Base-by-base conservation (phyloP, 2,113 vertebrate genomes). In the Phaetusa simplex region DNA sequence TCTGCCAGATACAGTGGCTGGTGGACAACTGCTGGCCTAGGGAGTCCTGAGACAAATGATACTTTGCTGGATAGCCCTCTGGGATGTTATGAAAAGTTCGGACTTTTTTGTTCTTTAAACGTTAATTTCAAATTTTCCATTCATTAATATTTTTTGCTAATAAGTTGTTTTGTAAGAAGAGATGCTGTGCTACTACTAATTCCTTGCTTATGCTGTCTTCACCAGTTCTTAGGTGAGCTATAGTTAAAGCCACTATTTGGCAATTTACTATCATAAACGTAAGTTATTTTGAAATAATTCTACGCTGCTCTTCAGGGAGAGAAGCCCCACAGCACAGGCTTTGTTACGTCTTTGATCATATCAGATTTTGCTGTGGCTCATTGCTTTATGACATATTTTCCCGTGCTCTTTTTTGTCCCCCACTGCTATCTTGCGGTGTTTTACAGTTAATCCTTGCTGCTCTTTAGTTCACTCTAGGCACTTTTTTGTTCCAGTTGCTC, bases 341-440 rank as follows among this genome's bases (percentile, higher is more conserved):
- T 97, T 95, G 78, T 90, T 59, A 40, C 86, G 42, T 93, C 91
- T 86, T 95, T 88, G 86, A 91, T 96, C 56, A 76, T 52, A 89
- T 79, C 64, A 36, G 66, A 74, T 90, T 86, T 88, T 90, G 50
- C 67, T 96, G 92, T 84, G 78, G 64, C 56, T 86, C 70, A 79
- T 71, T 93, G 40, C 65, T 86, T 84, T 83, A 82, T 90, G 86
- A 72, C 50, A 83, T 62, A 82, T 88, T 86, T 96, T 80, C n/a
- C 59, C 38, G 73, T 80, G 58, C 32, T 73, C 45, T 80, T 92
- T 72, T 72, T 90, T 78, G 45, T 86, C 40, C 55, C 62, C 38
- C 49, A 55, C 82, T 94, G 91, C 27, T 90, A 18, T 53, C 64
- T 61, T 83, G 62, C n/a, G 83, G 53, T 22, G 47, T 62, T 88